Evolutionary conservation across 1,140 invertebrate genomes (phyloP).

Genomic region (Macrobrachium nipponense): DNA sequence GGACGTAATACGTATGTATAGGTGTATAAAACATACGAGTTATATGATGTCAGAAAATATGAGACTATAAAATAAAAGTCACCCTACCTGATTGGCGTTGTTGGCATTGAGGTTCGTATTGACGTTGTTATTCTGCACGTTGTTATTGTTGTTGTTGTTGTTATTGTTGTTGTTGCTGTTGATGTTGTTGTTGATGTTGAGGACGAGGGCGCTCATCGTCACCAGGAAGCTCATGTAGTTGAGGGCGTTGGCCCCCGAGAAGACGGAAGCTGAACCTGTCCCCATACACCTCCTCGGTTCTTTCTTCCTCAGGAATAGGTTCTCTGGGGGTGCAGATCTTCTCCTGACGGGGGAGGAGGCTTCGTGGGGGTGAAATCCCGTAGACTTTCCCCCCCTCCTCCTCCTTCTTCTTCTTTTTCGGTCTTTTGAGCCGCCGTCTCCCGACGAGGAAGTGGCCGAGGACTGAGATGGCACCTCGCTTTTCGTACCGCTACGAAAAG

Average conservation of each 20-base stretch:
- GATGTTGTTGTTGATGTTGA: slow-evolving; percentile 48
- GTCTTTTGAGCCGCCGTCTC: no score
- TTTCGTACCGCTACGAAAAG: no score
- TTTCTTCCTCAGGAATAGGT: slow-evolving; percentile 18
- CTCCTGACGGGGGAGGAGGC: no score
- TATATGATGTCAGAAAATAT: no score
- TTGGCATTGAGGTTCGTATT: slow-evolving; percentile 44
- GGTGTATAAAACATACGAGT: no score
- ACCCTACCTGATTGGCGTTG: slow-evolving; percentile 28
- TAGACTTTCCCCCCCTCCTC: no score
- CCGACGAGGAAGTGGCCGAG: no score
- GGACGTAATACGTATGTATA: no score
- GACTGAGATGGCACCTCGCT: no score
- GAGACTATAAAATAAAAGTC: no score
- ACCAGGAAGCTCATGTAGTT: slow-evolving; percentile 45
- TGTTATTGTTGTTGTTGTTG: slow-evolving; percentile 43
- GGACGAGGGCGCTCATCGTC: slow-evolving; percentile 26
- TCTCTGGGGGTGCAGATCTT: neutral
- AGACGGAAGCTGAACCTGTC: neutral
- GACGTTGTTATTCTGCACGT: slow-evolving; percentile 42
- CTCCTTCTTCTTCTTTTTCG: no score
- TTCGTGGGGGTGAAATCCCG: no score
- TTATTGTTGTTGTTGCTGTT: slow-evolving; percentile 55
- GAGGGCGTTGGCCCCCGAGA: slow-evolving; percentile 42
- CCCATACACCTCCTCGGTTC: slow-evolving; percentile 5